These are phyloP conservation scores for Percopsis transmontana DNA, from an alignment of 2,113 vertebrate species.

Conservation along the genomic window DNA sequence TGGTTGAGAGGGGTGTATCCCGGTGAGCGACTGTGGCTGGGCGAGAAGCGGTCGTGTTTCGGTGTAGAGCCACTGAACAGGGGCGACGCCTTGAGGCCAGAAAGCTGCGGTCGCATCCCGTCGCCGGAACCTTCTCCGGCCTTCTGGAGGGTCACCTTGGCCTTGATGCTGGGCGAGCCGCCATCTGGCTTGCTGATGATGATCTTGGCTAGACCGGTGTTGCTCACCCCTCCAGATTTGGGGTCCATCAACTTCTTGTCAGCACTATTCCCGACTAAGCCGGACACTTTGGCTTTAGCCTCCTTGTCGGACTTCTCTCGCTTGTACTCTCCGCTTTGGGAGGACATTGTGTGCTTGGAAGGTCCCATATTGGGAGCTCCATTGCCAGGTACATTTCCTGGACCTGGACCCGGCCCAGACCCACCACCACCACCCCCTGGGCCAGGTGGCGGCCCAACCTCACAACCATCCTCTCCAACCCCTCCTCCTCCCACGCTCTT, in stretches of 20 bases:
- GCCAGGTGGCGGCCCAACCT: conserved; percentile 76
- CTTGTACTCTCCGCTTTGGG: conserved; percentile 89
- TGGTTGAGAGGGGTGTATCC: conserved; percentile 94
- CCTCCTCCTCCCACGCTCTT: conserved; percentile 95
- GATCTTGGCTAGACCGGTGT: conserved; percentile 93
- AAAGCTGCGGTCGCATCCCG: conserved; percentile 87
- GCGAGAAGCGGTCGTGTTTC: conserved; percentile 95
- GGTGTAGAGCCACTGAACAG: conserved; percentile 96
- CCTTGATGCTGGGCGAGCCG: conserved; percentile 96
- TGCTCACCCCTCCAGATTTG: conserved; percentile 81
- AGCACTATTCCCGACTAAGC: conserved; percentile 80
- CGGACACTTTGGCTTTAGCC: conserved; percentile 88
- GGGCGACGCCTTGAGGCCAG: conserved; percentile 92
- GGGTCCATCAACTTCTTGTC: conserved; percentile 93
- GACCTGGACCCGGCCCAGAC: conserved; percentile 79
- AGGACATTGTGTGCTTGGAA: conserved; percentile 86
- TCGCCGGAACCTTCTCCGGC: conserved; percentile 89
- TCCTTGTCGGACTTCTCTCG: conserved; percentile 96
- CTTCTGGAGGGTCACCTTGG: conserved; percentile 96
- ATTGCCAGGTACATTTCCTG: conserved; percentile 74
- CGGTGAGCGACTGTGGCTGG: conserved; percentile 97
- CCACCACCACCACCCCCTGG: conserved; percentile 78
- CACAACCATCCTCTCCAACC: conserved; percentile 87
- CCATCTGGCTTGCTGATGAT: conserved; percentile 98
- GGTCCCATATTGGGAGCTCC: conserved; percentile 79